Evolutionary conservation across 2,797 vertebrate species (phyloP).

Genomic region (Melanotaenia pygmaea): DNA sequence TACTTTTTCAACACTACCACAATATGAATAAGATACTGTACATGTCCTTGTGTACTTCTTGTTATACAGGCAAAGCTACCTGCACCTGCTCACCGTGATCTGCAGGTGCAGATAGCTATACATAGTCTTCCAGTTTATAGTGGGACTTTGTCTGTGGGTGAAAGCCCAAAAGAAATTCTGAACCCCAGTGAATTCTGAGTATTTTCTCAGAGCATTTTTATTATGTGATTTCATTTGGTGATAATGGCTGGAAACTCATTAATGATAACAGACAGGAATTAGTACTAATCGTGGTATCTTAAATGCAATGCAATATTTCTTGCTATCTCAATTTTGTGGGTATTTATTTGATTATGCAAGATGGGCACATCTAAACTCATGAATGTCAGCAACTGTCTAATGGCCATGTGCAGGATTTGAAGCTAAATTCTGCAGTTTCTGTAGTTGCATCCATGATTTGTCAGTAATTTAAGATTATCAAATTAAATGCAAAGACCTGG

Average conservation of each 20-base stretch:
- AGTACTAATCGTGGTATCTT: constrained; percentile 53
- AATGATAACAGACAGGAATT: constrained; percentile 71
- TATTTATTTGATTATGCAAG: constrained; percentile 41
- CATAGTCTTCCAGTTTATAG: constrained; percentile 27
- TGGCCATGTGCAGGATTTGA: neutral
- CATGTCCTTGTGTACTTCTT: constrained; percentile 11
- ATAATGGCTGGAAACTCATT: constrained; percentile 71
- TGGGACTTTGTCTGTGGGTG: constrained; percentile 37
- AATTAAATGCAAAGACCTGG: neutral
- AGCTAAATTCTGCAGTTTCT: neutral
- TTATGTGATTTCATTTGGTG: constrained; percentile 70
- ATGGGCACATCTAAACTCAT: constrained; percentile 31
- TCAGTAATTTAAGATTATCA: neutral
- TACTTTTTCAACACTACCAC: too few relatives aligned
- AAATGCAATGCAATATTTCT: constrained; percentile 55
- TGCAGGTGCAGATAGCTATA: constrained; percentile 58
- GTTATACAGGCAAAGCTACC: neutral
- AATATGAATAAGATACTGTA: neutral
- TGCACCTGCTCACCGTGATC: constrained; percentile 58
- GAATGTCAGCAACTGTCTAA: constrained; percentile 1
- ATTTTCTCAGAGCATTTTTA: constrained; percentile 64
- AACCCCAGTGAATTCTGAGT: constrained; percentile 59
- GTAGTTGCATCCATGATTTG: neutral
- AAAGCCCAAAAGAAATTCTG: constrained; percentile 47
- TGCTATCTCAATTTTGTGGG: constrained; percentile 48